Conservation (phyloP, 2,888 invertebrate genomes). For the Drosophila planitibia region DNA sequence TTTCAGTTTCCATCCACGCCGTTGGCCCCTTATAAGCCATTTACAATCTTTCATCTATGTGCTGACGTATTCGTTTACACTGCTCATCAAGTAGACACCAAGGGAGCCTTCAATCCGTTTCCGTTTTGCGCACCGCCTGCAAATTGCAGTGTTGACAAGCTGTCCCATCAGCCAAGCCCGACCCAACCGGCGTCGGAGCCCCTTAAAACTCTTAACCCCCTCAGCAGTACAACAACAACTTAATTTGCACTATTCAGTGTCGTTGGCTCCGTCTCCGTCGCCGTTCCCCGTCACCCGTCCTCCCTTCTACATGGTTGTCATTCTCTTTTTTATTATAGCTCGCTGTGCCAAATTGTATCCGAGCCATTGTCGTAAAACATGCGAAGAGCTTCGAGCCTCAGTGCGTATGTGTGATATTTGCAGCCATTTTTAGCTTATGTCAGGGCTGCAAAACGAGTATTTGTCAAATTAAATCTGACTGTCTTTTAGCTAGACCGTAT, state of each 20-base stretch:
- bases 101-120: conserved; percentile 46
- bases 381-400: conserved; percentile 51
- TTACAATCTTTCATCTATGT: conserved; percentile 21
- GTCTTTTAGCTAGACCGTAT: not conserved
- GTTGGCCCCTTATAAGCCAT: conserved; percentile 9
- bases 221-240: conserved; percentile 51
- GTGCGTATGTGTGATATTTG: conserved; percentile 71
- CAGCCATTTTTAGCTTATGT: conserved; percentile 22
- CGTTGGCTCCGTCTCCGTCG: conserved; percentile 24
- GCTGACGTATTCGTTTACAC: conserved; percentile 39
- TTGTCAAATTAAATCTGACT: not conserved
- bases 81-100: conserved; percentile 56
- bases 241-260: conserved; percentile 76
- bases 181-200: not conserved
- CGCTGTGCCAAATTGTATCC: conserved; percentile 76
- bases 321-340: conserved; percentile 62
- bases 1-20: not conserved
- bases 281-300: conserved; percentile 14
- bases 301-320: conserved; percentile 31
- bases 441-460: conserved; percentile 34
- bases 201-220: not conserved
- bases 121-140: conserved; percentile 52
- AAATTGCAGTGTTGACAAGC: conserved; percentile 75
- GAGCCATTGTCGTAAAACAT: conserved; percentile 76
- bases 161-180: conserved; percentile 47